Conservation (phyloP, 2,888 invertebrate genomes). For the Octodonta nipae region DNA sequence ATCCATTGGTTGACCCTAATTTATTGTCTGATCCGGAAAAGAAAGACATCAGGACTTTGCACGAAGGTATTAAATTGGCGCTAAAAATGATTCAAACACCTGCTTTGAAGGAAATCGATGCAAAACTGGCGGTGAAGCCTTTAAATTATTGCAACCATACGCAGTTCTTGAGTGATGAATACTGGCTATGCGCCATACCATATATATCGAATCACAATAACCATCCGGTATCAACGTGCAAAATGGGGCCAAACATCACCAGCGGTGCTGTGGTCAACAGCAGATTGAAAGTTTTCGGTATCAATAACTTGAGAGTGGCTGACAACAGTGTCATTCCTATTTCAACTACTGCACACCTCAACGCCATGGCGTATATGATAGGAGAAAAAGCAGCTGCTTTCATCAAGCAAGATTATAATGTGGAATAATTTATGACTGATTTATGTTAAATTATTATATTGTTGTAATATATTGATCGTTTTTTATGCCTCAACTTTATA, state of each 20-base stretch:
- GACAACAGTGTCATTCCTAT: conserved; percentile 12
- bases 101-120: conserved; percentile 41
- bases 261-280: conserved; percentile 9
- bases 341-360: conserved; percentile 12
- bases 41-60: conserved; percentile 39
- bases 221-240: conserved; percentile 10
- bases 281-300: conserved; percentile 8
- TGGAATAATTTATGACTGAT: too few relatives aligned
- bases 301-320: conserved; percentile 8
- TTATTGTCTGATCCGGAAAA: conserved; percentile 42
- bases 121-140: conserved; percentile 23
- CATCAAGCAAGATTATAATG: conserved; percentile 7
- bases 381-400: conserved; percentile 11
- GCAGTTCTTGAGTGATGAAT: conserved; percentile 44
- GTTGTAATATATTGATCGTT: neutral
- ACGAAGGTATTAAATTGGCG: conserved; percentile 37
- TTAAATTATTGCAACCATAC: conserved; percentile 34
- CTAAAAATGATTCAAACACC: conserved; percentile 36
- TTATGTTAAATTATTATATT: too few relatives aligned
- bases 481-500: too few relatives aligned
- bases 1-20: conserved; percentile 52
- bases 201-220: conserved; percentile 19
- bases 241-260: conserved; percentile 12
- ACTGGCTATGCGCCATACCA: conserved; percentile 49
- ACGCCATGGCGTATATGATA: conserved; percentile 12